phyloP scores from a whole-genome alignment of 2,797 vertebrate genomes.

The Gobio occitaniae region DNA sequence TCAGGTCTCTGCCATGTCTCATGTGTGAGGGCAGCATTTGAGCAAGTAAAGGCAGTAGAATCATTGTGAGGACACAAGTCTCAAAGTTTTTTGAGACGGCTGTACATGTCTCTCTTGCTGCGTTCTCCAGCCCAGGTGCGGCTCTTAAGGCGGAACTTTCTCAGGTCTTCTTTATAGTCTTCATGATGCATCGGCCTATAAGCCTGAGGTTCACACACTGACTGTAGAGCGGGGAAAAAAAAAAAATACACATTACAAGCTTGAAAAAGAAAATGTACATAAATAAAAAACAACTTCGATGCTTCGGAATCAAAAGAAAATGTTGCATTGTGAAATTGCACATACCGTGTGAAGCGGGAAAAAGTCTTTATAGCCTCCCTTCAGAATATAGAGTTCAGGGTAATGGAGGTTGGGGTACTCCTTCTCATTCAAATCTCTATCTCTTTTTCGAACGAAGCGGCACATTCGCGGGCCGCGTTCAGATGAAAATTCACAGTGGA shows the following conservation, averaged over 20 bases:
- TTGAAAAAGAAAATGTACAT: not conserved
- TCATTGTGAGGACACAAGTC: not conserved
- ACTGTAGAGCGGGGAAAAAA: slow-evolving; percentile 67
- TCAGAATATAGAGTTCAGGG: slow-evolving; percentile 92
- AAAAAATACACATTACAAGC: not conserved
- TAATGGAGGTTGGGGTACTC: slow-evolving; percentile 90
- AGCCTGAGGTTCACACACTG: slow-evolving; percentile 86
- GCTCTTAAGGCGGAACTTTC: slow-evolving; percentile 87
- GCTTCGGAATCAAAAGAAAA: not conserved
- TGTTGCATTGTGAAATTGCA: not conserved
- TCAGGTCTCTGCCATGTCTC: slow-evolving; percentile 19
- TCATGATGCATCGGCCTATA: slow-evolving; percentile 94
- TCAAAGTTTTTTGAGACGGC: slow-evolving; percentile 90
- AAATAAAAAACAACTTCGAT: not conserved
- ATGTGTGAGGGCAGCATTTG: slow-evolving; percentile 34
- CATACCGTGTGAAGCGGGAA: slow-evolving; percentile 85
- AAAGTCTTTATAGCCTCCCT: slow-evolving; percentile 94
- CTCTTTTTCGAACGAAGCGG: slow-evolving; percentile 84
- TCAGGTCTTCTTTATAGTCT: slow-evolving; percentile 89
- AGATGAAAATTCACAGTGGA: slow-evolving; percentile 95
- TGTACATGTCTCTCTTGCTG: slow-evolving; percentile 90
- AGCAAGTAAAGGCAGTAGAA: slow-evolving; percentile 33
- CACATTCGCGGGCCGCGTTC: slow-evolving; percentile 92
- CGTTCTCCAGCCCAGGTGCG: slow-evolving; percentile 91
- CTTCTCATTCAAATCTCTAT: slow-evolving; percentile 84